These are phyloP conservation scores for Isurus oxyrinchus DNA, from an alignment of 2,113 vertebrate species.

Conservation along the genomic window DNA sequence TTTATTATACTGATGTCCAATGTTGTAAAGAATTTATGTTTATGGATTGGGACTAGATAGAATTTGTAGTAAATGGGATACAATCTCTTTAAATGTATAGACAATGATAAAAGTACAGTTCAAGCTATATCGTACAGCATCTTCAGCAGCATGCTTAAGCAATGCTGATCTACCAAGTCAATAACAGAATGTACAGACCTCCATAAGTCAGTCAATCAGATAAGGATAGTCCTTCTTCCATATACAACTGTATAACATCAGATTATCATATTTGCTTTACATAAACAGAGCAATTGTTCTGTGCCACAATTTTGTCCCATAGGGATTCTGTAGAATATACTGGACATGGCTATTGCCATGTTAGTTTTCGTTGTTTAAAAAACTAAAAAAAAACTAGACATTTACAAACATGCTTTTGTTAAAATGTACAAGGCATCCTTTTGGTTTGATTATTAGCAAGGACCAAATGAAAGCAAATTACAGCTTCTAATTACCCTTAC, in stretches of 20 bases:
- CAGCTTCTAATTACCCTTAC: conserved; percentile 40
- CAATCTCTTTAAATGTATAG: conserved; percentile 33
- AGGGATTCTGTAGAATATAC: conserved; percentile 25
- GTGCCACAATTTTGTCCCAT: conserved; percentile 36
- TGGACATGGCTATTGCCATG: conserved; percentile 27
- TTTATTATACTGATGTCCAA: conserved; percentile 19
- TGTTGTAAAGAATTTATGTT: conserved; percentile 22
- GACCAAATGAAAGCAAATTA: conserved; percentile 40
- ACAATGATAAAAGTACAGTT: conserved; percentile 31
- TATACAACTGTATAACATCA: conserved; percentile 20
- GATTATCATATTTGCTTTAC: conserved; percentile 10
- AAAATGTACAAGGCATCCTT: conserved; percentile 45
- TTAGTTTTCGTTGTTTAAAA: conserved; percentile 22
- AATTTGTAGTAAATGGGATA: conserved; percentile 31
- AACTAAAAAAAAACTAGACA: conserved; percentile 68
- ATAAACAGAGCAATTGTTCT: conserved; percentile 32
- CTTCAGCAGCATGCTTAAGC: background rate
- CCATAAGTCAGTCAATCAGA: conserved; percentile 6
- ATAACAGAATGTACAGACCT: conserved; percentile 23
- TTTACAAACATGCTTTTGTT: conserved; percentile 85
- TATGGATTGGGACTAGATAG: conserved; percentile 25
- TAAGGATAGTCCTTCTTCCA: background rate
- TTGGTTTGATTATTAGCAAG: conserved; percentile 45
- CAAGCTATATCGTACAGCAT: conserved; percentile 23
- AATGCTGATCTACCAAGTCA: conserved; percentile 21